Conservation (phyloP, 1,140 invertebrate genomes). For the Drosophila biarmipes region DNA sequence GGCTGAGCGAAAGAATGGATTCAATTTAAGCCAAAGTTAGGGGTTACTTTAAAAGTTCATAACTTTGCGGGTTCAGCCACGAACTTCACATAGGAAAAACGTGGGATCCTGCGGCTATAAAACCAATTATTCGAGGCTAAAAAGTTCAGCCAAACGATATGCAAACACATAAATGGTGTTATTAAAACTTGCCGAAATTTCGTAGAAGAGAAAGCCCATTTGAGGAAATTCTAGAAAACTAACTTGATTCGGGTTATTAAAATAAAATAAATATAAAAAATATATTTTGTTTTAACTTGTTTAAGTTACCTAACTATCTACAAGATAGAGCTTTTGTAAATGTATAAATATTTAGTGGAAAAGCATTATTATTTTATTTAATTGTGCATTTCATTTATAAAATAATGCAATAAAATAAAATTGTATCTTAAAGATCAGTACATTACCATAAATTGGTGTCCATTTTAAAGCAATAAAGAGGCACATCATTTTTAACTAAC, state of each 20-base stretch:
- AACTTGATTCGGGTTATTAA: neutral
- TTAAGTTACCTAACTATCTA: no score
- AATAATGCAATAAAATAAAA: neutral
- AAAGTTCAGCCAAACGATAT: conserved; percentile 7
- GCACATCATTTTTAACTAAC: neutral
- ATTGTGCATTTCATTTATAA: no score
- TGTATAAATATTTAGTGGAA: no score
- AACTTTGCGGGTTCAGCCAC: conserved; percentile 10
- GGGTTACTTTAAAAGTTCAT: conserved; percentile 37
- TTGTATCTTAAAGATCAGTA: no score
- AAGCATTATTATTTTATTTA: no score
- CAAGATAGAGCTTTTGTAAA: no score
- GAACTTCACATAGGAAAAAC: conserved; percentile 35
- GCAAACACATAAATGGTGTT: neutral
- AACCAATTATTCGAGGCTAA: conserved; percentile 28
- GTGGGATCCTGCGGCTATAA: conserved; percentile 11
- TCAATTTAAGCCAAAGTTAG: conserved; percentile 26
- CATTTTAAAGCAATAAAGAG: neutral
- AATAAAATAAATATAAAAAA: neutral
- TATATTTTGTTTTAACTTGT: neutral
- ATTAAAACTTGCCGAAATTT: conserved; percentile 2
- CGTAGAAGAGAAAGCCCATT: neutral
- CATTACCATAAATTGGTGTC: no score
- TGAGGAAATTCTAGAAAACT: neutral
- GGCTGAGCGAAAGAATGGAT: neutral